Evolutionary conservation across 2,113 vertebrate species (phyloP).

Genomic region (Ceyx melanurus): DNA sequence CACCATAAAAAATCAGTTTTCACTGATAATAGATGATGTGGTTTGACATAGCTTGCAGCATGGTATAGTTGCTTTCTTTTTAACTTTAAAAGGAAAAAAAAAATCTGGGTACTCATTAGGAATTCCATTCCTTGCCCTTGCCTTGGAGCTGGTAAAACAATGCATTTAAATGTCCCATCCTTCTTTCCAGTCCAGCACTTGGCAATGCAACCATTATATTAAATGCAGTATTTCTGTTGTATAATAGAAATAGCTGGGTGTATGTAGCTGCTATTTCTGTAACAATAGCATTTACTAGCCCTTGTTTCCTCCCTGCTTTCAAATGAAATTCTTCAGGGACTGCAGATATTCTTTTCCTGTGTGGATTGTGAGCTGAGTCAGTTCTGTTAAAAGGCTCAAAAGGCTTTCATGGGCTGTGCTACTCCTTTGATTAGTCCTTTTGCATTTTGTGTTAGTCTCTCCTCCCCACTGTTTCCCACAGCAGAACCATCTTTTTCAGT

Average conservation of each 20-base stretch:
- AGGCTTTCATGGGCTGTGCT: neutral
- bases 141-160: slow-evolving; percentile 16
- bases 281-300: slow-evolving; percentile 42
- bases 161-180: neutral
- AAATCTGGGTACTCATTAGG: neutral
- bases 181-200: slow-evolving; percentile 9
- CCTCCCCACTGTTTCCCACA: neutral
- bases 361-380: slow-evolving; percentile 2
- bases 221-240: neutral
- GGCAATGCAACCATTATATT: neutral
- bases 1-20: neutral
- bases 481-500: neutral
- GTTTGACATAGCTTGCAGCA: neutral
- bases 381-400: neutral
- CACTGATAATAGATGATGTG: neutral
- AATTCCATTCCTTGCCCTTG: neutral
- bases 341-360: neutral
- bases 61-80: neutral
- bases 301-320: slow-evolving; percentile 52
- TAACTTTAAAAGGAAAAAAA: neutral
- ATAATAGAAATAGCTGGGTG: slow-evolving; percentile 26
- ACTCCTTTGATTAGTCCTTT: neutral
- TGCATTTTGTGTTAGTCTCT: neutral
- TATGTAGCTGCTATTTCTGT: slow-evolving; percentile 53
- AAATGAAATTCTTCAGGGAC: slow-evolving; percentile 4